Evolutionary conservation across 2,888 invertebrate species (phyloP), one percentile per base, ranked within the genome.

Genomic region (Agapostemon virescens): DNA sequence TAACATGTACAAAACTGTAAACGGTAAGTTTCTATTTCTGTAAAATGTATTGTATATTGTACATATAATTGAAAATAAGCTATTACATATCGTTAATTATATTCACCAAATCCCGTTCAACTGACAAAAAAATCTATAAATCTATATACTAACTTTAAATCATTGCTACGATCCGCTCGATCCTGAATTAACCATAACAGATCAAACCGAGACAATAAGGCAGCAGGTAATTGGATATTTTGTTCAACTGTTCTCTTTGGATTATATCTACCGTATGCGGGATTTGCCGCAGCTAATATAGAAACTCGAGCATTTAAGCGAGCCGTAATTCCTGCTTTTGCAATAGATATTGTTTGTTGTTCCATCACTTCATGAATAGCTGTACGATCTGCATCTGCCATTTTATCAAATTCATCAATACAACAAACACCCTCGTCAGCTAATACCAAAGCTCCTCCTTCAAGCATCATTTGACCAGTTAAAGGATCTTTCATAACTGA

Each of bases 321-420:
- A 0, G 99, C 99, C 97, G 99, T 98, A 89, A 99, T 99, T 79
- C 99, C 99, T 45, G 99, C 99, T 95, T 99, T 99, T 23, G 99
- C 99, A 89, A 99, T 99, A 75, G 98, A 98, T 86, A 99, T 99
- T 20, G 99, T 99, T 94, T 99, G 99, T 91, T 99, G 99, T 93
- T 99, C 99, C 98, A 98, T 98, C 58, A 98, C 98, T 94, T 99
- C 98, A 93, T 99, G 98, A 87, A 99, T 98, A 74, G 98, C 98
- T 0, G 98, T 98, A 90, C 98, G 95, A 93, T 99, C 99, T 61
- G 93, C 93, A 85, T 99, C 99, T 69, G 98, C 97, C 99, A 99
- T 99, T 94, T 99, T 99, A 94, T 99, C 99, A 93, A 99, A 99
- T 94, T 99, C 99, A 93, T 99, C 99, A 92, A 99, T 99, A 93